Evolutionary conservation across 2,797 vertebrate species (phyloP), one percentile per base, ranked within the genome.

Genomic region (Anguilla anguilla): DNA sequence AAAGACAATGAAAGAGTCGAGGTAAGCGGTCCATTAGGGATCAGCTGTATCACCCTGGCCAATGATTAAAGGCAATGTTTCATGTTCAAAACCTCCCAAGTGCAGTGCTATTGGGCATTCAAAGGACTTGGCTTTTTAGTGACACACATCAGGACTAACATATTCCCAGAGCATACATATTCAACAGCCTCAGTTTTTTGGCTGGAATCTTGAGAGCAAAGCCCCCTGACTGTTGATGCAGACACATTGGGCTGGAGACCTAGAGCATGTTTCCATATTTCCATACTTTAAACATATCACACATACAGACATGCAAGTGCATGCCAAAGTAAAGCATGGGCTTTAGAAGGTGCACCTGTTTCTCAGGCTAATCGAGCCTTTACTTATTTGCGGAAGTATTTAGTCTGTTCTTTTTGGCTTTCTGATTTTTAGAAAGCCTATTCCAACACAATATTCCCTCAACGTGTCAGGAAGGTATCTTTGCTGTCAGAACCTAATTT

Each of bases 401-500:
- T 83, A 59, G 81, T 46, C 39, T 15, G 59, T 69, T 51, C 46
- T 43, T 57, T 35, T 53, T 83, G 81, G 79, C 61, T 59, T 67
- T 22, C 6, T 43, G 79, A 79, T 79, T 87, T 83, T 83, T 55
- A 83, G 81, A 83, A n/a, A 59, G 81, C 81, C 72, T 87, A 87
- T 46, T 82, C 87, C 22, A 46, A 46, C 39, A 28, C 87, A 49
- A 10, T 64, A 74, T 84, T 61, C 59, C 2, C 1, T 67, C 7
- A 49, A 28, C 7, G 49, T 28, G 82, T 72, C 82, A 87, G 64
- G 15, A 46, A 39, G n/a, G 53, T 53, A 17, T 59, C 46, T 31
- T 77, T 46, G 22, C 53, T 84, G 61, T 43, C 51, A 49, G 51
- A 74, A 87, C 19, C 25, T 22, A 11, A 57, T 74, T 77, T 51